Evolutionary conservation across 2,797 vertebrate species (phyloP).

Genomic region (Varecia variegata): DNA sequence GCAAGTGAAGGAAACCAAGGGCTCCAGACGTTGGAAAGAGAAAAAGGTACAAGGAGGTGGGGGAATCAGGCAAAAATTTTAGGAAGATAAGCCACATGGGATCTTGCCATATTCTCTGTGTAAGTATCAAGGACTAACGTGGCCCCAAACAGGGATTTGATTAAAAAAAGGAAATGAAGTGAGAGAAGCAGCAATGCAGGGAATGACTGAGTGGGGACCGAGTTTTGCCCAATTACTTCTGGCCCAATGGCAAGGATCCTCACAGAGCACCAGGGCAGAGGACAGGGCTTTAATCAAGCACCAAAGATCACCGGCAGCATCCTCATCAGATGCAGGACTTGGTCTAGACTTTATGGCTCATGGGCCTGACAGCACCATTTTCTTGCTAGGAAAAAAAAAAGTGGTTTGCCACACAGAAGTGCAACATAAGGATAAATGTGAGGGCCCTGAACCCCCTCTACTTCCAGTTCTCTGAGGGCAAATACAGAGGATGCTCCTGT

Average conservation of each 20-base stretch:
- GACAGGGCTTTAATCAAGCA: background rate
- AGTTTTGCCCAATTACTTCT: background rate
- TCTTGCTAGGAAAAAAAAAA: background rate
- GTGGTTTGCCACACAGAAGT: background rate
- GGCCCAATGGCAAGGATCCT: background rate
- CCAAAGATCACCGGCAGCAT: background rate
- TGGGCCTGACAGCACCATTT: background rate
- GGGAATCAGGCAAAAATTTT: background rate
- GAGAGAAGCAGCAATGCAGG: background rate
- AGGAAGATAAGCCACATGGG: background rate
- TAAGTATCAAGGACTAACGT: background rate
- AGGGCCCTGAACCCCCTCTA: background rate
- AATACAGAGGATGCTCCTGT: background rate
- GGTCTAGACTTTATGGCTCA: background rate
- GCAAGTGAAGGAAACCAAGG: too few species aligned
- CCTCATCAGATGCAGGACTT: background rate
- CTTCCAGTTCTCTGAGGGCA: background rate
- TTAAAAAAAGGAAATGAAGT: background rate
- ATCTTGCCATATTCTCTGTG: background rate
- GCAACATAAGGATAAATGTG: background rate
- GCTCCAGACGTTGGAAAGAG: background rate
- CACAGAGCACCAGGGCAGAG: background rate
- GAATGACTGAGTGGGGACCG: rapidly evolving
- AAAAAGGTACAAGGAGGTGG: background rate
- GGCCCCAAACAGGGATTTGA: background rate